These are phyloP conservation scores for Hyalella azteca DNA, from an alignment of 2,888 invertebrate genomes.

Conservation along the genomic window DNA sequence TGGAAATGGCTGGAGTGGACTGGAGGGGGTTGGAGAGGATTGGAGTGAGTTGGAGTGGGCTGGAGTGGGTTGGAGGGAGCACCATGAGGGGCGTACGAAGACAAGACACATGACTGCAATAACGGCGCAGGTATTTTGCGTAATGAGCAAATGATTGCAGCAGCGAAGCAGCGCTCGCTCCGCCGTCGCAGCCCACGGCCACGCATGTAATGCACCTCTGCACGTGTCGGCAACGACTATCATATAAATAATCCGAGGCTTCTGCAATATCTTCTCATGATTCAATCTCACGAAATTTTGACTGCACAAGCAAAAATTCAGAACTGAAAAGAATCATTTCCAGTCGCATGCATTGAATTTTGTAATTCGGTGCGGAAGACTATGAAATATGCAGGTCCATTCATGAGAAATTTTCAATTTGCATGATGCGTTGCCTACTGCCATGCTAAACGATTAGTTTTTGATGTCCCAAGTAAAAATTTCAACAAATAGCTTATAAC, in stretches of 20 bases:
- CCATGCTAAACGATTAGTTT: too few relatives aligned
- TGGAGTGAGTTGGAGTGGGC: neutral
- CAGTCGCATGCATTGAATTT: neutral
- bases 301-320: too few relatives aligned
- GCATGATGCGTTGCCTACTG: too few relatives aligned
- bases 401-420: too few relatives aligned
- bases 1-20: too few relatives aligned
- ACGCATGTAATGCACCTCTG: neutral
- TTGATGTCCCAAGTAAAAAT: too few relatives aligned
- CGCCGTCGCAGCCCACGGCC: neutral
- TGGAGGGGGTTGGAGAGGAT: neutral
- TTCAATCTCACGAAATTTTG: too few relatives aligned
- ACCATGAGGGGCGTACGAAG: neutral
- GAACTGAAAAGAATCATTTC: neutral
- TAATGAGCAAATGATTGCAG: constrained; percentile 38
- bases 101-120: constrained; percentile 39
- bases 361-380: too few relatives aligned
- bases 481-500: too few relatives aligned
- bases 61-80: neutral
- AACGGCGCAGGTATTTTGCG: constrained; percentile 39
- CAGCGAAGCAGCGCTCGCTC: neutral
- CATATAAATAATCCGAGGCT: neutral
- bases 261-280: too few relatives aligned
- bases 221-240: neutral
- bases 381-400: too few relatives aligned